phyloP scores from a whole-genome alignment of 2,797 vertebrate species.

The Parauchenoglanis ngamensis region DNA sequence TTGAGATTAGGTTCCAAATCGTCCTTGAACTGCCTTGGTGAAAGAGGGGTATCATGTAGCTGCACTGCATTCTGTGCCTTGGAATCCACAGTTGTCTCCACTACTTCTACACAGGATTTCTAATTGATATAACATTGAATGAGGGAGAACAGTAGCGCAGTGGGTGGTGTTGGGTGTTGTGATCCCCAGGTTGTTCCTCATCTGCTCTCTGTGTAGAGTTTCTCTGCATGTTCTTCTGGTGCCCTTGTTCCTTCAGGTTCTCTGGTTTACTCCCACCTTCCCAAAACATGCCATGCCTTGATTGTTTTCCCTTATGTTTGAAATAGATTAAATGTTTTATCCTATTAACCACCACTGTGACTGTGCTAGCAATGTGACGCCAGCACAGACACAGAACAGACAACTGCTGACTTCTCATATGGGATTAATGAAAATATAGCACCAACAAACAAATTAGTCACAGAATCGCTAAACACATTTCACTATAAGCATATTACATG shows the following conservation, averaged over 20 bases:
- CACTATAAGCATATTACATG: not conserved
- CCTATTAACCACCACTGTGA: not conserved
- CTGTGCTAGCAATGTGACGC: not conserved
- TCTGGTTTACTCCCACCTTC: not conserved
- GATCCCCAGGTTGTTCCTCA: not conserved
- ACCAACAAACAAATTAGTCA: not conserved
- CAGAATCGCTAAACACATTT: not conserved
- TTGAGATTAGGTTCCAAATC: too few relatives aligned
- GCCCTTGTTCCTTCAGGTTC: not conserved
- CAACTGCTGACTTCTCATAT: not conserved
- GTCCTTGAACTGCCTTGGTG: too few relatives aligned
- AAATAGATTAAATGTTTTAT: not conserved
- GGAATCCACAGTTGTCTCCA: too few relatives aligned
- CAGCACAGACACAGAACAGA: not conserved
- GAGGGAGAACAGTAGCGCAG: too few relatives aligned
- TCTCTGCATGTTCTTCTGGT: not conserved
- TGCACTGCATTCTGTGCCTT: not conserved
- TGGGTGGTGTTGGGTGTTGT: not conserved
- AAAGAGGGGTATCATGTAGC: not conserved
- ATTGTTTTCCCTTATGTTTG: not conserved
- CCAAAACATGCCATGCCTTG: not conserved
- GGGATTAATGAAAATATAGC: not conserved
- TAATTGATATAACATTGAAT: not conserved
- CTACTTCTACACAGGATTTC: not conserved
- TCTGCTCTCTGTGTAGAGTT: not conserved